Base-by-base conservation (phyloP, 2,113 vertebrate species). In the Trogon melanurus region DNA sequence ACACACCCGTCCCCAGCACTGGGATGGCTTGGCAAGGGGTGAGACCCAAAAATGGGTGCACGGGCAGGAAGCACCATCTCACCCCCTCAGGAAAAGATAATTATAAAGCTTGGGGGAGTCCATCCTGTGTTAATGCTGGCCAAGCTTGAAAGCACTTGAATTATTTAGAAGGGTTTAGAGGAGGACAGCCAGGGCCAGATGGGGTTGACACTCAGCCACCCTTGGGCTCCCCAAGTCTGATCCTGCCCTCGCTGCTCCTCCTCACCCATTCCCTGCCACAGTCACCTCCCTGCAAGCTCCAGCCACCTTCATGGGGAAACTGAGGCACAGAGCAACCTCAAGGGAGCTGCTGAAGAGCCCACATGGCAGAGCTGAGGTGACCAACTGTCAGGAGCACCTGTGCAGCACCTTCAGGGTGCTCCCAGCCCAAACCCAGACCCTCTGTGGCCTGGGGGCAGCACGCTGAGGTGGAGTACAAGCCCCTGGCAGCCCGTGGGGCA, bases 401-500 rank as follows among this genome's bases (percentile, higher is more conserved):
- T 58, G 54, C 12, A 72, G 50, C 6, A 30, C 9, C 30, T 75
- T 72, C 8, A 2, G 2, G 3, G 32, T 38, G 60, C 50, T 56
- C 44, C 4, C 19, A 51, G 50, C 50, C 47, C 27, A 60, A 26
- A 72, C 2, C 32, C 25, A 56, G 65, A 9, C 21, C 38, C 41
- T 19, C 30, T 57, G 25, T 44, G 17, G 29, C 3, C 27, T 2
- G 0, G 9, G 18, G 10, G 7, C n/a, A 83, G 48, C 53, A 38
- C 36, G 27, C 45, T 23, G 30, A 14, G 41, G 15, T 66, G 56
- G 5, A 1, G 10, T 6, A 45, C 69, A 34, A 73, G 58, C 10
- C 72, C 36, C 34, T 44, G 9, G 2, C 53, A 69, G 3, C 21
- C 2, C 0, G 30, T 0, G 0, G 5, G 25, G 38, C 4, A 56